Evolutionary conservation across 2,797 vertebrate genomes (phyloP).

Genomic region (Champsocephalus gunnari): DNA sequence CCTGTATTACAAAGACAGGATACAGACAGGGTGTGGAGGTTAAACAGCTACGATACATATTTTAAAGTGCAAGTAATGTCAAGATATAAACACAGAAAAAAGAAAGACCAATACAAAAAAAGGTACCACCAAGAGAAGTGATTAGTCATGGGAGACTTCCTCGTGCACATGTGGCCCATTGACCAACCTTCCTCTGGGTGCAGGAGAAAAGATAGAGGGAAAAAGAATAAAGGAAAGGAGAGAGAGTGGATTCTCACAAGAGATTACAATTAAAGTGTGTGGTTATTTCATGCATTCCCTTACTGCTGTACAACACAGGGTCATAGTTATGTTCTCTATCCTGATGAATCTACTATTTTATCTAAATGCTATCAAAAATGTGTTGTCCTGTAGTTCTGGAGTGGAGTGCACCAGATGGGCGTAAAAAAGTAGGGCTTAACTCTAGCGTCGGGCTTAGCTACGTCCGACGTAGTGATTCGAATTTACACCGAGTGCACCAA

Average conservation of each 20-base stretch:
- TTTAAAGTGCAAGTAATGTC: not conserved
- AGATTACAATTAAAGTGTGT: not conserved
- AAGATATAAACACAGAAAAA: not conserved
- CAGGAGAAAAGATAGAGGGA: not conserved
- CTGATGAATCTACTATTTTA: not conserved
- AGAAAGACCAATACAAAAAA: conserved; percentile 4
- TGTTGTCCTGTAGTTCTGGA: not conserved
- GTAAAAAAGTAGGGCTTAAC: no score
- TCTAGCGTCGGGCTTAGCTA: no score
- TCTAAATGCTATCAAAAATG: not conserved
- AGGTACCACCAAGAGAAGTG: conserved; percentile 1
- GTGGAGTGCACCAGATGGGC: no score
- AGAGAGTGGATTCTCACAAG: not conserved
- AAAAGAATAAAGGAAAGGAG: not conserved
- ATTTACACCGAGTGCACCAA: no score
- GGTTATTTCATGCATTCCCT: not conserved
- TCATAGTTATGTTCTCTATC: not conserved
- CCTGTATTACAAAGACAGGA: not conserved
- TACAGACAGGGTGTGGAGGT: not conserved
- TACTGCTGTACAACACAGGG: not conserved
- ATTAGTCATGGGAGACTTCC: conserved; percentile 31
- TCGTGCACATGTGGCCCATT: conserved; percentile 9
- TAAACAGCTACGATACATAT: not conserved
- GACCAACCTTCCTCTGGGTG: conserved; percentile 5
- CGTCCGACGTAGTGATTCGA: no score